Base-by-base conservation (phyloP, 2,113 vertebrate species). In the Bagarius yarrelli region DNA sequence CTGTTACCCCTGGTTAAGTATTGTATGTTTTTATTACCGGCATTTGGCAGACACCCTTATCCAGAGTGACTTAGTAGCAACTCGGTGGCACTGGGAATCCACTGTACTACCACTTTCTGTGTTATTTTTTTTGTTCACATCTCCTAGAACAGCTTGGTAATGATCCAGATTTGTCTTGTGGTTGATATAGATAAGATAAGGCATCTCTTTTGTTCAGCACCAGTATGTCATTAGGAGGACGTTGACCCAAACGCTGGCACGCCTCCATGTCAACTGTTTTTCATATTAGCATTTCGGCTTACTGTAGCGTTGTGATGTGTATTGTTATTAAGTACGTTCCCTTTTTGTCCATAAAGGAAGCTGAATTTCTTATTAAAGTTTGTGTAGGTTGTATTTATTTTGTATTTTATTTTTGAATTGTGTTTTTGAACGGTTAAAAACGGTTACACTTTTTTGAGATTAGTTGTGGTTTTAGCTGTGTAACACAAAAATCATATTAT, bases 181-280 rank as follows among this genome's bases (percentile, higher is more conserved):
- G 79, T 75, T 76, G 82, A 83, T 60, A 80, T 80, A 73, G 63
- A 83, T 18, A 53, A 53, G 82, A 63, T 76, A 60, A 60, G 47
- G 36, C 36, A 44, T 50, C 64, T 79, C 27, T 63, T 80, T 67
- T 83, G 44, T 80, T 78, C 79, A 27, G 60, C 77, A 57, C 60
- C 67, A 47, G 79, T 59, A 72, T 75, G 36, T 50, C 74, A 83
- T 83, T 83, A 80, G 61, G 77, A 80, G 50, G 77, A 67, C 36
- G 36, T 74, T 75, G 44, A 8, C 61, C 74, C 60, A 55, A 32
- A 55, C 18, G 1, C 50, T 72, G 70, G 70, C 70, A 71, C 72
- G 60, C 21, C 60, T 80, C 71, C 56, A 72, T 50, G 52, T 66
- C 15, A 72, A 73, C 57, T 75, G 77, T 67, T 79, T 79, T 34